Evolutionary conservation across 2,797 vertebrate genomes (phyloP).

Genomic region (Lepidocolaptes lacrymiger): DNA sequence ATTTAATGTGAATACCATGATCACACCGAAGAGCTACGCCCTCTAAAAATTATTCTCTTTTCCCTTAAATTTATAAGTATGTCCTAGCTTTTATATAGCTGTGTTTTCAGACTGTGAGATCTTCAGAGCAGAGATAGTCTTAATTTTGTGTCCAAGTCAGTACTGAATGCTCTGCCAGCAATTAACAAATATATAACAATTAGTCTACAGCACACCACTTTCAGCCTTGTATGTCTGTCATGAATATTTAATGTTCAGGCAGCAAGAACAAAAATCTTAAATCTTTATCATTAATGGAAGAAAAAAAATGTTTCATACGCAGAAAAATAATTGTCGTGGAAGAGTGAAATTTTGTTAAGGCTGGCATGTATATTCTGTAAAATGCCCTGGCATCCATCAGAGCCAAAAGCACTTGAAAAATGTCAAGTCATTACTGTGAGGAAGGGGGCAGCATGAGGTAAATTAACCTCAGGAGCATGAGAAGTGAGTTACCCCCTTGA

Average conservation of each 20-base stretch:
- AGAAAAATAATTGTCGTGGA: neutral
- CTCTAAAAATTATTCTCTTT: neutral
- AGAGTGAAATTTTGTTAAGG: neutral
- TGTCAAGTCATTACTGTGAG: conserved; percentile 59
- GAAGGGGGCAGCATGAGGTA: neutral
- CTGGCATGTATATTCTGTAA: neutral
- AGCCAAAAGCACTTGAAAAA: conserved; percentile 58
- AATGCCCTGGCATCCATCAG: conserved; percentile 17
- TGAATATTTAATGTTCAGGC: neutral
- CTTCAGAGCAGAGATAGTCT: neutral
- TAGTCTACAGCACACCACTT: neutral
- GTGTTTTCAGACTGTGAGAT: neutral
- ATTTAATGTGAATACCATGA: neutral
- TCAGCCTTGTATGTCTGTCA: neutral
- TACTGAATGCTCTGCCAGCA: neutral
- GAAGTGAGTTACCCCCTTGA: conserved; percentile 16
- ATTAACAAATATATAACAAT: conserved; percentile 24
- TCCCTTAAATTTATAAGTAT: neutral
- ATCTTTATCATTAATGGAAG: neutral
- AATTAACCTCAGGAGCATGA: conserved; percentile 5
- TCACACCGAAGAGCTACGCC: neutral
- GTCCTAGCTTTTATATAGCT: neutral
- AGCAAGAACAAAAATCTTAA: neutral
- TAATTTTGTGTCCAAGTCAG: neutral
- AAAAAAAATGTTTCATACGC: neutral